Conservation (phyloP, 2,113 vertebrate species). For the Nothoprocta perdicaria region DNA sequence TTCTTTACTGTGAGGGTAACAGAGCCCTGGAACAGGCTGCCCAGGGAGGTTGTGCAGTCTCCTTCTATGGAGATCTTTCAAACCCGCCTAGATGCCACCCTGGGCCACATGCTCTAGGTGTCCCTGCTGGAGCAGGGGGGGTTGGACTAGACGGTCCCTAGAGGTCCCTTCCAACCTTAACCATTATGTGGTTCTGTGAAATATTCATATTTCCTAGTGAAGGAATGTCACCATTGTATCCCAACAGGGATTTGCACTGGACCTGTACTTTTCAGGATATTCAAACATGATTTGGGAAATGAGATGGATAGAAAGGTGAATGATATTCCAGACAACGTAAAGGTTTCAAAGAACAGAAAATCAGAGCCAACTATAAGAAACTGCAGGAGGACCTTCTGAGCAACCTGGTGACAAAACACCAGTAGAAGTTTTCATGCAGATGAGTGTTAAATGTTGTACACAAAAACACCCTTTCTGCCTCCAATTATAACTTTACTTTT, state of each 20-base stretch:
- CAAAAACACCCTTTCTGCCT: not conserved
- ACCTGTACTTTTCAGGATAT: not conserved
- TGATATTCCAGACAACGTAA: not conserved
- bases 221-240: not conserved
- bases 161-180: no score
- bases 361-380: not conserved
- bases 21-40: no score
- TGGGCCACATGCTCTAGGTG: no score
- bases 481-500: not conserved
- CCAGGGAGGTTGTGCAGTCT: no score
- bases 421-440: not conserved
- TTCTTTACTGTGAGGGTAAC: no score
- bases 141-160: no score
- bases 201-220: no score
- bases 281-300: not conserved
- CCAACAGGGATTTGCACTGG: not conserved
- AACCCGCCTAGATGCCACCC: no score
- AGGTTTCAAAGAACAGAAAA: not conserved
- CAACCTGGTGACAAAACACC: not conserved
- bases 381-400: not conserved
- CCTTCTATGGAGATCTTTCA: no score
- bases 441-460: not conserved
- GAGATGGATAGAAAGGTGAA: not conserved
- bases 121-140: no score
- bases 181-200: no score